A percentile compares a stretch with the other conserved stretches of the same genome.
phyloP scores from a whole-genome alignment of 2,888 invertebrate species.

The Himalopsyche anomala region DNA sequence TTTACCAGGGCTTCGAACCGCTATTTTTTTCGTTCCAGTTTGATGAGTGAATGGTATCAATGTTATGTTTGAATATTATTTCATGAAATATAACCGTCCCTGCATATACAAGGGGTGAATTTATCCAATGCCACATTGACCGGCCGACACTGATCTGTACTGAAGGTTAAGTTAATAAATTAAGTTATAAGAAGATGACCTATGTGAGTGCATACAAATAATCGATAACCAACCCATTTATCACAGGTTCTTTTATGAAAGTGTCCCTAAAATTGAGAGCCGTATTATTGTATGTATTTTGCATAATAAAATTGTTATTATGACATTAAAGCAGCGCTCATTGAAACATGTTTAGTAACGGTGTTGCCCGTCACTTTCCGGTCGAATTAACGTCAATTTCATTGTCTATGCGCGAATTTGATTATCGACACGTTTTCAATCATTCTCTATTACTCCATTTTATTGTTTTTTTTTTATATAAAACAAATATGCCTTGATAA shows the following conservation, averaged over 20 bases:
- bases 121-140: too few species aligned
- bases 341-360: slow-evolving; percentile 27
- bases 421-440: slow-evolving; percentile 35
- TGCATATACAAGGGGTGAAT: too few species aligned
- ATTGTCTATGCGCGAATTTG: slow-evolving; percentile 32
- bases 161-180: too few species aligned
- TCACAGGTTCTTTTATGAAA: background rate
- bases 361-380: background rate
- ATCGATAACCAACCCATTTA: background rate
- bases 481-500: background rate
- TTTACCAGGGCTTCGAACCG: too few species aligned
- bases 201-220: background rate
- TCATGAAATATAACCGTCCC: too few species aligned
- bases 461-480: background rate
- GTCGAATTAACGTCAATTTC: background rate
- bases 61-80: too few species aligned
- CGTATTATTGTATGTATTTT: background rate
- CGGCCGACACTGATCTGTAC: too few species aligned
- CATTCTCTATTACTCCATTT: background rate
- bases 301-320: background rate
- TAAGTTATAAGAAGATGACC: too few species aligned
- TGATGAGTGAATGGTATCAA: too few species aligned
- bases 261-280: slow-evolving; percentile 1
- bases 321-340: background rate
- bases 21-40: too few species aligned